Evolutionary conservation across 1,140 invertebrate species (phyloP).

Genomic region (Heliconius nattereri): DNA sequence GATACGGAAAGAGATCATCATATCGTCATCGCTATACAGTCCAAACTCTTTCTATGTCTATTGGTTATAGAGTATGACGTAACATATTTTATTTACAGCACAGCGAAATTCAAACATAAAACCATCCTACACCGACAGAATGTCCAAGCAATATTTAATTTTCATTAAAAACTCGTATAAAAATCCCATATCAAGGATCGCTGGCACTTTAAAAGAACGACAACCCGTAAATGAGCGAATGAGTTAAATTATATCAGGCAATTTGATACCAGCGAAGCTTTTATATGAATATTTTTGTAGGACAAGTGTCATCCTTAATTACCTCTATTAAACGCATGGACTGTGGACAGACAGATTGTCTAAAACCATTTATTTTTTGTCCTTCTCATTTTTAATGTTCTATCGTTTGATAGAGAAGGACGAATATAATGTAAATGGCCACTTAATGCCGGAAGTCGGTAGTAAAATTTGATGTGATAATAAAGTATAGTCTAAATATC

Average conservation of each 20-base stretch:
- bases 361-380: constrained; percentile 48
- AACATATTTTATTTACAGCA: too few species aligned
- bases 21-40: too few species aligned
- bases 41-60: too few species aligned
- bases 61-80: too few species aligned
- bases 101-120: not conserved
- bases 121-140: not conserved
- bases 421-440: constrained; percentile 35
- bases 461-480: constrained; percentile 76
- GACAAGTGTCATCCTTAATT: constrained; percentile 72
- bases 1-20: too few species aligned
- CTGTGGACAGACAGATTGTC: constrained; percentile 63
- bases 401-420: constrained; percentile 45
- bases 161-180: constrained; percentile 13
- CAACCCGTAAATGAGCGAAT: constrained; percentile 24
- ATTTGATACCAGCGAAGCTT: constrained; percentile 70
- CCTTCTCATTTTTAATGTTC: constrained; percentile 37
- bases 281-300: constrained; percentile 74
- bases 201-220: constrained; percentile 19
- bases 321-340: constrained; percentile 70
- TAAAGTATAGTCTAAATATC: constrained; percentile 73
- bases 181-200: constrained; percentile 37
- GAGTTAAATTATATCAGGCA: constrained; percentile 57
- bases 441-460: constrained; percentile 73
- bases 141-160: not conserved